phyloP scores from a whole-genome alignment of 2,888 invertebrate genomes.

The Stomorhina lunata region DNA sequence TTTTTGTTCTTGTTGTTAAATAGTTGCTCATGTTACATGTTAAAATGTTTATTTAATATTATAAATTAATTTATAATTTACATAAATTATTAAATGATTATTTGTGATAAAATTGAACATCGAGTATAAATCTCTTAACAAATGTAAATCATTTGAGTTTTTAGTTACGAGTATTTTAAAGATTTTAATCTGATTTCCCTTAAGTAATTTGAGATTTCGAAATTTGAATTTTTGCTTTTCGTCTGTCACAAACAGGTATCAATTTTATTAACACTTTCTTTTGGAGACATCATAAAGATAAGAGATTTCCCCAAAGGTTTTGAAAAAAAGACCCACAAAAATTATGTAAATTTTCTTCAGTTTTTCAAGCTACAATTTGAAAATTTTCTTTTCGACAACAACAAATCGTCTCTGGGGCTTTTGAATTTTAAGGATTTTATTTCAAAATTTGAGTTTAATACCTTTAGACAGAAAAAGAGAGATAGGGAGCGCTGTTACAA shows the following conservation, averaged over 20 bases:
- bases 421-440: no score
- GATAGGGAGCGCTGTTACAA: neutral
- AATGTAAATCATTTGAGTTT: no score
- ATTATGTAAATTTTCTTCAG: slow-evolving; percentile 37
- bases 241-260: slow-evolving; percentile 23
- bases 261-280: slow-evolving; percentile 57
- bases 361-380: no score
- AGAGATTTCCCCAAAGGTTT: slow-evolving; percentile 18
- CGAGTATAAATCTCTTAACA: no score
- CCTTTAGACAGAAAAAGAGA: neutral
- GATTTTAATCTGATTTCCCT: neutral
- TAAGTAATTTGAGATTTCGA: slow-evolving; percentile 43
- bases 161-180: no score
- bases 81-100: slow-evolving; percentile 48
- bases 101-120: slow-evolving; percentile 43
- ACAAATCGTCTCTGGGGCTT: slow-evolving; percentile 11
- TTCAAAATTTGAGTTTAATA: neutral
- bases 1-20: neutral
- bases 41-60: slow-evolving; percentile 47
- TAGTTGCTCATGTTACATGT: slow-evolving; percentile 6
- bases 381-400: slow-evolving; percentile 10
- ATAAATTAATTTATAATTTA: slow-evolving; percentile 58
- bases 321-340: neutral
- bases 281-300: neutral
- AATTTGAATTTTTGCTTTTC: slow-evolving; percentile 1